These are phyloP conservation scores for Ptyas mucosa DNA, from an alignment of 2,113 vertebrate species.

Conservation along the genomic window DNA sequence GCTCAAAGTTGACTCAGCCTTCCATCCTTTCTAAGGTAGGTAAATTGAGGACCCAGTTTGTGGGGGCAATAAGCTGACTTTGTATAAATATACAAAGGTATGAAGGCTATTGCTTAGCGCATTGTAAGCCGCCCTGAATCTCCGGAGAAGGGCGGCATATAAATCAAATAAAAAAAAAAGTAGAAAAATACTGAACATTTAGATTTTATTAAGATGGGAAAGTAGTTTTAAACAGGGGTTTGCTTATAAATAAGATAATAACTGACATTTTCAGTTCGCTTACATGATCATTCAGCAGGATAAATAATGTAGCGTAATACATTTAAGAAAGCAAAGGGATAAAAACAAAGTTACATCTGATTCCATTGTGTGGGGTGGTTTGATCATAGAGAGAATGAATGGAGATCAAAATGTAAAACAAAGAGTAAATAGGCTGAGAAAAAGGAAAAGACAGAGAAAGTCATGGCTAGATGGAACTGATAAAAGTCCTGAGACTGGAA, in stretches of 20 bases:
- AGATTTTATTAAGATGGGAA: constrained; percentile 58
- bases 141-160: no score
- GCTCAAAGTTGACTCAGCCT: no score
- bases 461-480: neutral
- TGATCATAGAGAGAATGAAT: neutral
- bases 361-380: neutral
- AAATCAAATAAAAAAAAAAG: no score
- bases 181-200: constrained; percentile 30
- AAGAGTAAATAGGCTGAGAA: neutral
- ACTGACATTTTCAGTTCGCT: neutral
- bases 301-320: neutral
- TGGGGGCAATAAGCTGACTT: no score
- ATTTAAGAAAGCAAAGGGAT: neutral
- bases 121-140: no score
- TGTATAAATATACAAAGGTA: no score
- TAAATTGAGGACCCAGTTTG: no score
- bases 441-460: neutral
- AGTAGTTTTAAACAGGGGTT: constrained; percentile 36
- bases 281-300: constrained; percentile 15
- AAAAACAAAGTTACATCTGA: neutral
- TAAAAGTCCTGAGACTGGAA: neutral
- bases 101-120: no score
- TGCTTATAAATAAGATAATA: constrained; percentile 22
- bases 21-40: no score
- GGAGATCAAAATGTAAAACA: neutral